A percentile compares a stretch with the other conserved stretches of the same genome.
Conservation (phyloP, 2,888 invertebrate genomes). For the Drosophila stalkeri region DNA sequence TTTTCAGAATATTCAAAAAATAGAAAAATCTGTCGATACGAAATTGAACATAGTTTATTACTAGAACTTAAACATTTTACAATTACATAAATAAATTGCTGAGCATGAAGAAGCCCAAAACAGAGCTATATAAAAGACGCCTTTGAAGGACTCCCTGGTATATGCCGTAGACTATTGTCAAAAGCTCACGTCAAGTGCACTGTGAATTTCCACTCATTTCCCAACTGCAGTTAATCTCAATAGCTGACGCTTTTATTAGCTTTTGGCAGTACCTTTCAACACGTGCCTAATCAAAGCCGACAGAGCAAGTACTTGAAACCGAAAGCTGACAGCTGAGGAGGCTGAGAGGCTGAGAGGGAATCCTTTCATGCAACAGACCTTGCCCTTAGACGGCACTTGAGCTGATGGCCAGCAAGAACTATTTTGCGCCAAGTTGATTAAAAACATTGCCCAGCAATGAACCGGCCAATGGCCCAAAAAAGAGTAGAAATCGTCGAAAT, state of each 20-base stretch:
- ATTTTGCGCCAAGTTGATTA: conserved; percentile 75
- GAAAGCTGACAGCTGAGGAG: conserved; percentile 17
- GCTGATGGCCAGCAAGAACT: conserved; percentile 58
- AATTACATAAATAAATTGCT: background rate
- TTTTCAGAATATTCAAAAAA: no score
- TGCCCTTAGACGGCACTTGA: conserved; percentile 59
- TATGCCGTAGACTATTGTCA: no score
- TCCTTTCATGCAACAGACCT: conserved; percentile 48
- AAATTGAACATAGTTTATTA: background rate
- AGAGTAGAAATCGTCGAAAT: conserved; percentile 17
- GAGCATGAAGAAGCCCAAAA: background rate
- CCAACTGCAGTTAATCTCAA: conserved; percentile 52
- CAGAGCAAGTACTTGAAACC: conserved; percentile 46
- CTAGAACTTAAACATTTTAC: background rate
- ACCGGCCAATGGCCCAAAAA: conserved; percentile 31
- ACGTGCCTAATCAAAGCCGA: conserved; percentile 55
- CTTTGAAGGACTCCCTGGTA: background rate
- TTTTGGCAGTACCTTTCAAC: conserved; percentile 39
- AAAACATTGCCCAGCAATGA: conserved; percentile 73
- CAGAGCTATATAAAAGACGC: background rate
- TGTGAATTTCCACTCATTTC: background rate
- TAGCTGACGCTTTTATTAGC: conserved; percentile 46
- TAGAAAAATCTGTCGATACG: no score
- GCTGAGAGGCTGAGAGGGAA: background rate
- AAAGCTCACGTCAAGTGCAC: background rate